Evolutionary conservation across 2,113 vertebrate species (phyloP), one percentile per base, ranked within the genome.

Genomic region (Vulpes ferrilata): DNA sequence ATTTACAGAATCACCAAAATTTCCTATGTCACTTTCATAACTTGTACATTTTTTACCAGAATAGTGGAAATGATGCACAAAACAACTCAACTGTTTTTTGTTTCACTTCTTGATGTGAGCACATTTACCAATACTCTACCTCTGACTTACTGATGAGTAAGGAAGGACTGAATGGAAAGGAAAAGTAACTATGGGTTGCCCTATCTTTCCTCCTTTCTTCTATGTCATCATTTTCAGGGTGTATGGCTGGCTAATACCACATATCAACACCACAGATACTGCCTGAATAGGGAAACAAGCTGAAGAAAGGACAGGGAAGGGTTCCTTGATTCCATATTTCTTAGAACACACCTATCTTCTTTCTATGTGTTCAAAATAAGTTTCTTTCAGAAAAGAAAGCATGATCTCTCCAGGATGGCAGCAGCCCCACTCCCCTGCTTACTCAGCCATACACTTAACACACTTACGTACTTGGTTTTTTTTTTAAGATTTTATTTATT

Each of bases 1-100:
- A 60, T 92, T 97, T 74, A 95, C 30, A 84, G 69, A 94, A 85
- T 82, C 32, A 90, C 38, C 57, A 53, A 88, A 94, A 93, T 76
- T n/a, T 57, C 20, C 80, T 7, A 93, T 9, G 38, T 89, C 25
- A 92, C 38, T 88, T 89, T 84, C 62, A 64, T 64, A 80, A 67
- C 35, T 60, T 79, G 73, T 15, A 62, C 2, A 86, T 38, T 16
- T 96, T 79, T 86, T 92, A 82, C 16, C 83, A 74, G 38, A 86
- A 11, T 11, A 81, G 62, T 53, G 20, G 32, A 93, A 84, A 84
- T 25, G 30, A 17, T 80, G 79, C 80, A 86, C 32, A 23, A 57
- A 93, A 78, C 53, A 62, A 85, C 35, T 60, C 71, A 64, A 43
- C 25, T 74, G 22, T 57, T 60, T 96, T 96, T 78, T 84, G 51